Evolutionary conservation across 2,888 invertebrate species (phyloP), one percentile per base, ranked within the genome.

Genomic region (Melipona beecheii): DNA sequence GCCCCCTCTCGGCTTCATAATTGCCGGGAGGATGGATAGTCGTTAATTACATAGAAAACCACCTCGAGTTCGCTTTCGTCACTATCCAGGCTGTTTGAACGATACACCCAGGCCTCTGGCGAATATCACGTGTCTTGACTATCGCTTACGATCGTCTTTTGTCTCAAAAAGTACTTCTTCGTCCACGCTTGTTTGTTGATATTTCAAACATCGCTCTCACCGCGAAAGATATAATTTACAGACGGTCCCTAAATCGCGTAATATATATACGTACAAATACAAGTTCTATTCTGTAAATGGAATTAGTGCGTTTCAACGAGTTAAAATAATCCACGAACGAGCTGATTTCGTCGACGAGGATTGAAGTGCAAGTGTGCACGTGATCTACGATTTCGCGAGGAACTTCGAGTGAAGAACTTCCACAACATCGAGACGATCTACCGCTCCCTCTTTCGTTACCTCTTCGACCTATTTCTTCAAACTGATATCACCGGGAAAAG

Each of bases 31-130:
- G 65, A 69, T 75, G 70, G 70, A 78, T 73, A 88, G 74, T 72
- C 85, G 78, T 88, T 88, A 84, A 88, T 88, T 88, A 84, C 83
- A 72, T 68, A 54, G 73, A 84, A 68, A 64, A 31, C 77, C 71
- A 31, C 21, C 19, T 21, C 21, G 17, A 17, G 36, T 74, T 80
- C 62, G 52, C 68, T 78, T 86, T 73, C 75, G 64, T 77, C 79
- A 75, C 65, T 82, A 69, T 70, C 65, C 49, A 70, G 58, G 52
- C 50, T n/a, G 78, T 54, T 52, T 58, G 52, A 75, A 68, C 76
- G 76, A 43, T 36, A 60, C 52, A 43, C 43, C 2, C 9, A 43
- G 31, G 21, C 60, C 21, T 70, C 21, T 64, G 19, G 15, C 69
- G 56, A 75, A n/a, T 17, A 13, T 19, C 43, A 36, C n/a, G 17